Conservation (phyloP, 2,888 invertebrate species). For the Tetragonisca angustula region DNA sequence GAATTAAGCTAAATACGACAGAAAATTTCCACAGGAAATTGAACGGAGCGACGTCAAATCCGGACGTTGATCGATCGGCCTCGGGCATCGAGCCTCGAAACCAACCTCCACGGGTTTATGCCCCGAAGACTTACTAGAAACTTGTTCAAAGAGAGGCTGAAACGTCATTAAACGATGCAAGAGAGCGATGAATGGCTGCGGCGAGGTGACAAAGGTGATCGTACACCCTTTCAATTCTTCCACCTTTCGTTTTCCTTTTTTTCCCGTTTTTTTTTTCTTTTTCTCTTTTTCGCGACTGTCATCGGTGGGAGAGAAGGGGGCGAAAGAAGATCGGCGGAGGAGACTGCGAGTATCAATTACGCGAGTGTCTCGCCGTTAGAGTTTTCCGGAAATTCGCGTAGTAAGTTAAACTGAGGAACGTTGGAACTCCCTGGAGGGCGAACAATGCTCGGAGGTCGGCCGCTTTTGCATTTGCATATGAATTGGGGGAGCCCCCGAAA, state of each 20-base stretch:
- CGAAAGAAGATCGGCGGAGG: neutral
- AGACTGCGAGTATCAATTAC: conserved; percentile 80
- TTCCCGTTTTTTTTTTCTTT: neutral
- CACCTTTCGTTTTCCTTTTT: neutral
- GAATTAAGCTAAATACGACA: neutral
- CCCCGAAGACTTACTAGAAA: conserved; percentile 26
- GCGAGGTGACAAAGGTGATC: conserved; percentile 65
- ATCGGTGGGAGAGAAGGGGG: neutral
- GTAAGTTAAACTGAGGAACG: conserved; percentile 82
- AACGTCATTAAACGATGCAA: conserved; percentile 68
- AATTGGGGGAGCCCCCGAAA: conserved; percentile 75
- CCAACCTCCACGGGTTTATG: conserved; percentile 31
- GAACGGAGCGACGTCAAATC: neutral
- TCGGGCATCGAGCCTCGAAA: conserved; percentile 22
- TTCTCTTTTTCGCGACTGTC: conserved; percentile 16
- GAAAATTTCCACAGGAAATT: neutral
- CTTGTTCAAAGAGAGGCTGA: conserved; percentile 56
- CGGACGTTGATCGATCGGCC: conserved; percentile 31
- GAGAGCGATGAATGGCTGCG: conserved; percentile 59
- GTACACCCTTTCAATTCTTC: conserved; percentile 23
- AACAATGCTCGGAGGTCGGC: conserved; percentile 80
- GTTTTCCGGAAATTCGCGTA: conserved; percentile 83
- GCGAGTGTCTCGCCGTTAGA: conserved; percentile 74
- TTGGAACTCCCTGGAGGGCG: conserved; percentile 73
- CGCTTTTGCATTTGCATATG: conserved; percentile 83